These are phyloP conservation scores for Antechinus flavipes DNA, from an alignment of 2,113 vertebrate genomes.

Conservation along the genomic window DNA sequence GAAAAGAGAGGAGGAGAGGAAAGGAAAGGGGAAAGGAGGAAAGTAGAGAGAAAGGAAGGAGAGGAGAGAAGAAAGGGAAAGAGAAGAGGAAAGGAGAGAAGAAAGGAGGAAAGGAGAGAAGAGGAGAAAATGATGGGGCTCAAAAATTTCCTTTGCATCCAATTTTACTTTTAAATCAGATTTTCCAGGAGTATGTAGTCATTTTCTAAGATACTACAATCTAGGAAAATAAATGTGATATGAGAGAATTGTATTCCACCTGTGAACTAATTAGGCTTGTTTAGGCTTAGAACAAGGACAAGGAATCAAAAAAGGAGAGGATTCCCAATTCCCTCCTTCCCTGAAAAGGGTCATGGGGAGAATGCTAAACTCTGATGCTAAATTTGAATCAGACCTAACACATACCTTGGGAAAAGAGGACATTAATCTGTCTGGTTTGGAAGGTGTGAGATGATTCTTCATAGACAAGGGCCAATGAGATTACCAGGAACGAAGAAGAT, in stretches of 20 bases:
- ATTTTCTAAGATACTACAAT: conserved; percentile 25
- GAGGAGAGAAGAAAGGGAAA: too few relatives aligned
- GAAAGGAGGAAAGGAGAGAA: too few relatives aligned
- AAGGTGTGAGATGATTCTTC: conserved; percentile 73
- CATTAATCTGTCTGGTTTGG: conserved; percentile 72
- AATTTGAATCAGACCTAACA: conserved; percentile 69
- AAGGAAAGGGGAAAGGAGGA: too few relatives aligned
- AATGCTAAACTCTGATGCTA: conserved; percentile 57
- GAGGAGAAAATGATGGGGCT: conserved; percentile 11
- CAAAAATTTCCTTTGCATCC: conserved; percentile 23
- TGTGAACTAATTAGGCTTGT: conserved; percentile 44
- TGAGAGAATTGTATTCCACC: conserved; percentile 40
- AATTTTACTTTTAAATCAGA: conserved; percentile 44
- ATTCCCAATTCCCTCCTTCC: conserved; percentile 15
- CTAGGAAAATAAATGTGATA: conserved; percentile 35
- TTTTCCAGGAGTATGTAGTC: conserved; percentile 13
- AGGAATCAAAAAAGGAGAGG: conserved; percentile 27
- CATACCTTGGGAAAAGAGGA: conserved; percentile 64
- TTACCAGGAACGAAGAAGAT: conserved; percentile 62
- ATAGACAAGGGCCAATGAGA: conserved; percentile 65
- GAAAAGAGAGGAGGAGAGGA: too few relatives aligned
- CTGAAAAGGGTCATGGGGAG: neutral
- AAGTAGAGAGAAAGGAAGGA: too few relatives aligned
- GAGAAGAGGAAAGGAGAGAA: too few relatives aligned
- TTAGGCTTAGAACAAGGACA: conserved; percentile 27